phyloP scores from a whole-genome alignment of 2,888 invertebrate species.

The Girardia tigrina region DNA sequence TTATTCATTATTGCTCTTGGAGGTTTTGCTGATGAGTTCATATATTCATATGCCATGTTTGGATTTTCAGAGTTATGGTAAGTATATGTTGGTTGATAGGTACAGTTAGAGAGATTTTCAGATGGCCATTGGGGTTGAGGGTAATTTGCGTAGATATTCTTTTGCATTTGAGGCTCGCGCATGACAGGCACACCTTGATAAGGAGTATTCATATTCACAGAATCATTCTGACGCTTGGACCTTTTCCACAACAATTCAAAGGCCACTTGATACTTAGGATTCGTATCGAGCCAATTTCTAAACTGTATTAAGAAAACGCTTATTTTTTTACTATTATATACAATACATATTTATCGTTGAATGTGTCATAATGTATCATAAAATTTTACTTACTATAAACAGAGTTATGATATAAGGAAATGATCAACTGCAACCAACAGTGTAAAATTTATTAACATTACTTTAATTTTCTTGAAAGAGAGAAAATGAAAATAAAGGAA shows the following conservation, averaged over 20 bases:
- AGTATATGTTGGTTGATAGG: not conserved
- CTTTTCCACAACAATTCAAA: not conserved
- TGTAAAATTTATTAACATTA: no score
- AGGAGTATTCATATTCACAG: not conserved
- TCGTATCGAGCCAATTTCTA: not conserved
- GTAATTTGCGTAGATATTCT: not conserved
- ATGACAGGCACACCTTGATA: constrained; percentile 11
- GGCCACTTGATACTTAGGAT: constrained; percentile 7
- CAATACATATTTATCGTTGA: no score
- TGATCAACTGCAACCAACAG: no score
- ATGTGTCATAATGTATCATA: no score
- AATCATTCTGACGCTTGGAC: not conserved
- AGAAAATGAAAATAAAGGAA: no score
- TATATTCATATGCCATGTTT: not conserved
- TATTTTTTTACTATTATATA: no score
- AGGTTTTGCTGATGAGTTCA: not conserved
- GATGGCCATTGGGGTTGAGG: not conserved
- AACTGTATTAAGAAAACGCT: no score
- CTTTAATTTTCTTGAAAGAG: no score
- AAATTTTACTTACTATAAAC: no score
- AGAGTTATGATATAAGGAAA: no score
- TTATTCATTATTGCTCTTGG: not conserved
- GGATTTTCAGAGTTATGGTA: not conserved
- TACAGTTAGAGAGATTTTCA: not conserved
- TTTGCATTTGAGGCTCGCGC: not conserved